Base-by-base conservation (phyloP, 2,113 vertebrate genomes). In the Prunella fulvescens region DNA sequence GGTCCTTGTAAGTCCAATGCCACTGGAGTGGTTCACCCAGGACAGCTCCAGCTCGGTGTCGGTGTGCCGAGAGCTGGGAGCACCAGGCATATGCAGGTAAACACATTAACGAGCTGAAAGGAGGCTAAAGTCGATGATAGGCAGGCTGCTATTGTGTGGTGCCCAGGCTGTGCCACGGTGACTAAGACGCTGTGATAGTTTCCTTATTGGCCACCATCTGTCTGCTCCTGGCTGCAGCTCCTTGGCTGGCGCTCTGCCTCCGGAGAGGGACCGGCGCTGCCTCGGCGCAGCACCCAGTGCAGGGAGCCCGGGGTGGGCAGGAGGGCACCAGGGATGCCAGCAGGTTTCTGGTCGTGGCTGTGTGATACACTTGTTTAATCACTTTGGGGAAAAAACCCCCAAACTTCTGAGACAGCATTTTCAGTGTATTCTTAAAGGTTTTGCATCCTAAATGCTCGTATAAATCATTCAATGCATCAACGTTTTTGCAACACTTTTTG, bases 121-220 rank as follows among this genome's bases (percentile, higher is more conserved):
- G 54, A 61, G 70, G 78, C 66, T 54, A 9, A 62, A 77, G 78
- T 33, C 39, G 33, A 23, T 5, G 24, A 10, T 8, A 39, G 86
- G 15, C 24, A 12, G 81, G 39, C n/a, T 26, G 44, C 87, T 86
- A 2, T 86, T 69, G 50, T 71, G 71, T 0, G 7, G 66, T 10
- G 22, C 89, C 72, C 42, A 1, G 86, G 60, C 72, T 89, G 57
- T 87, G 87, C 90, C 70, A 10, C 44, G 66, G 88, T 82, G 93
- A 93, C 62, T 51, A 44, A 87, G 85, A 28, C 3, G 0, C 61
- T 3, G 6, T 79, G 81, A 82, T 96, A 39, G 88, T 69, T 95
- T 95, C 88, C 81, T 88, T 95, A 72, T 72, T 95, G 96, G 88
- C 71, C 62, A 39, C 96, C 93, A 94, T 94, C 95, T 96, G 96